Evolutionary conservation across 2,113 vertebrate genomes (phyloP).

Genomic region (Argyrosomus japonicus): DNA sequence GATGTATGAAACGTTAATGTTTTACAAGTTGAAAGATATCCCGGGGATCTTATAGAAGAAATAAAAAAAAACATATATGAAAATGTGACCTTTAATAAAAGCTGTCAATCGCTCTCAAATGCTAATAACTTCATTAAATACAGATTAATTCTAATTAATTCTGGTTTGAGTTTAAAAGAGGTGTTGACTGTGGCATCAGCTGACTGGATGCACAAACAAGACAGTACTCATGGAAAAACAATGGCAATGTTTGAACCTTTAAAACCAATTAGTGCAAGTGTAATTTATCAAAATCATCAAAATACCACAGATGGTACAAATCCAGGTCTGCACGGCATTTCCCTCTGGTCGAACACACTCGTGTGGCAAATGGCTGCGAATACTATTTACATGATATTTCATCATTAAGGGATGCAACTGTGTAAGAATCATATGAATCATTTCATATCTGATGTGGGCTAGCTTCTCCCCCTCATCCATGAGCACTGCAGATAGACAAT

Average conservation of each 20-base stretch:
- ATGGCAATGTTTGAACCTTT: neutral
- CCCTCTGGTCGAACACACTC: conserved; percentile 6
- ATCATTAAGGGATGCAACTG: conserved; percentile 28
- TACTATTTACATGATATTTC: conserved; percentile 19
- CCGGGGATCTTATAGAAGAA: neutral
- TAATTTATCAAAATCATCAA: conserved; percentile 17
- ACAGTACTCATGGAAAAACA: neutral
- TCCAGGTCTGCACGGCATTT: neutral
- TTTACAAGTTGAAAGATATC: conserved; percentile 6
- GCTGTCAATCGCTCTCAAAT: conserved; percentile 17
- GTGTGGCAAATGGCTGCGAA: neutral
- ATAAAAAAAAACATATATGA: neutral
- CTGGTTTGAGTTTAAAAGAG: conserved; percentile 30
- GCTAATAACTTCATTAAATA: conserved; percentile 56
- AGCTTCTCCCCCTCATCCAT: neutral
- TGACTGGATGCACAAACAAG: conserved; percentile 27
- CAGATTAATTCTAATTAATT: conserved; percentile 64
- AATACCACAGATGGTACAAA: neutral
- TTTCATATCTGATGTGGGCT: conserved; percentile 11
- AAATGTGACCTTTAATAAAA: conserved; percentile 24
- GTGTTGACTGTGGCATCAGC: conserved; percentile 31
- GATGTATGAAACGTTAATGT: conserved; percentile 1
- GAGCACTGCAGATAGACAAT: conserved; percentile 11
- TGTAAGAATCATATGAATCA: conserved; percentile 13
- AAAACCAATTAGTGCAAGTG: conserved; percentile 24